Base-by-base conservation (phyloP, 2,113 vertebrate species). In the Callocephalon fimbriatum region DNA sequence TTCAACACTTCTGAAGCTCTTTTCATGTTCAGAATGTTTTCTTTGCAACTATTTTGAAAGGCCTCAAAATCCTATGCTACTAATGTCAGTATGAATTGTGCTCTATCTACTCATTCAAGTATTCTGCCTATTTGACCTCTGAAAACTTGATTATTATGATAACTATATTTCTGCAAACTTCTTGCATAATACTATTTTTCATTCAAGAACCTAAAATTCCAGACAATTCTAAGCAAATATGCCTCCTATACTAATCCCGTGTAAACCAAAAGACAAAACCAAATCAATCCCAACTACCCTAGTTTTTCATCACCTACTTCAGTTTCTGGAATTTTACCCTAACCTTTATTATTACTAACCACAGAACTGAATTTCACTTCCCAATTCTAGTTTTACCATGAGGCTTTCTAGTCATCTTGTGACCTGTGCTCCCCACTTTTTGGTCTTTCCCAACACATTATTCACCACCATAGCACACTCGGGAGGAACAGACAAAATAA, bases 1-100 rank as follows among this genome's bases (percentile, higher is more conserved):
- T 96, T 95, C 81, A 95, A 95, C 96, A 94, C 89, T 96, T 95
- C 80, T 95, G 56, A 88, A 93, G 65, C 66, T 87, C 38, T 83
- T 96, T 93, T 71, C 54, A 63, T 61, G 65, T 81, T 94, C 66
- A 56, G 35, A 96, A 96, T 96, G 83, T 75, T 96, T 95, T 97
- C 86, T 92, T 94, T 96, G 51, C 73, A 91, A 53, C 17, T 77
- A 42, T 84, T 40, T 40, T 86, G 42, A 92, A 96, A 88, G 75
- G 68, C 50, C 72, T 94, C 44, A 87, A 68, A 93, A 96, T 75
- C 23, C 42, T 37, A 6, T 12, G 31, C 40, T 58, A 70, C 42
- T 70, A 67, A 47, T 29, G 27, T 25, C 54, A 54, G 12, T 20
- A 10, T 23, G 47, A 86, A 89, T n/a, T 77, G 47, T 44, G 19